Percentiles rank a stretch among this genome's conserved stretches.
These are phyloP conservation scores for Phytoseiulus persimilis DNA, from an alignment of 2,888 invertebrate genomes.

Conservation along the genomic window DNA sequence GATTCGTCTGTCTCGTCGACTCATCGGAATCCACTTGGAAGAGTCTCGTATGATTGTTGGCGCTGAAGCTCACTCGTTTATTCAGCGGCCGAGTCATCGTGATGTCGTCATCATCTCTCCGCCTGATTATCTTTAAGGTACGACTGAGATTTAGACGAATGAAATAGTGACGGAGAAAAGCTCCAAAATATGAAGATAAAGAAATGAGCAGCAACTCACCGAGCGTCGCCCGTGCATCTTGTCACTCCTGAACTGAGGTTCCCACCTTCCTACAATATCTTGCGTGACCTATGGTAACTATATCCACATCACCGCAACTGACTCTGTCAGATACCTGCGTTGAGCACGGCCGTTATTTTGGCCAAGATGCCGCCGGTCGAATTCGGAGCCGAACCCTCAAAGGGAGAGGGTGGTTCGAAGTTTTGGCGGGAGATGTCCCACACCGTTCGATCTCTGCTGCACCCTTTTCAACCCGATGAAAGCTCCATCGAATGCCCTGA, in stretches of 20 bases:
- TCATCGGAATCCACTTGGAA: constrained; percentile 31
- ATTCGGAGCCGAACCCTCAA: neutral
- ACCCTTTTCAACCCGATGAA: too few relatives aligned
- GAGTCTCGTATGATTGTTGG: constrained; percentile 15
- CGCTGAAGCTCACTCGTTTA: constrained; percentile 29
- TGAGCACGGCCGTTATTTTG: neutral
- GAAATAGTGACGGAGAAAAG: too few relatives aligned
- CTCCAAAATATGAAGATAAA: too few relatives aligned
- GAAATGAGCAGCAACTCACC: neutral
- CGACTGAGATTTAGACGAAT: neutral
- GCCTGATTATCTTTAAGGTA: neutral
- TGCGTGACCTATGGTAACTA: too few relatives aligned
- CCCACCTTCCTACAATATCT: neutral
- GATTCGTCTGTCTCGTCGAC: neutral
- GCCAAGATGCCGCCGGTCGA: neutral
- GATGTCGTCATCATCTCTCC: constrained; percentile 14
- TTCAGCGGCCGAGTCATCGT: constrained; percentile 26
- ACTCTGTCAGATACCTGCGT: neutral
- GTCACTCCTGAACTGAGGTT: neutral
- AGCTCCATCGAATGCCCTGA: too few relatives aligned
- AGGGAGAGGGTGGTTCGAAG: neutral
- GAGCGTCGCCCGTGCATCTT: neutral
- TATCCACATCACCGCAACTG: too few relatives aligned
- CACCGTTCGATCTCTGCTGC: neutral
- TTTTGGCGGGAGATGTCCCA: neutral